phyloP scores from a whole-genome alignment of 64 coral and sea anemone species.

The Hydrozoanthus tunicans region DNA sequence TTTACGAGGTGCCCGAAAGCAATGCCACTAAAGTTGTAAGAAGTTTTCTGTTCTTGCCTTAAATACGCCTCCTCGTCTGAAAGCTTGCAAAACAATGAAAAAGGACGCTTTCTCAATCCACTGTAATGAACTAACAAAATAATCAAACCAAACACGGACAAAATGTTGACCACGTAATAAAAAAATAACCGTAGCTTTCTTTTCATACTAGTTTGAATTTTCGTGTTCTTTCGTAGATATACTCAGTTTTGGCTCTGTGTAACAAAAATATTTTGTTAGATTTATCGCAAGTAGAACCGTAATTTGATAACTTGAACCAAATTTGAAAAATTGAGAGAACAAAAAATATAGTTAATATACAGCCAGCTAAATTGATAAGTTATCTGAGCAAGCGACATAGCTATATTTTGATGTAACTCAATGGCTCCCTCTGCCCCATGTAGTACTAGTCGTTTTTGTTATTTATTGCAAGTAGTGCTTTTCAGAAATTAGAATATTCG shows the following conservation, averaged over 20 bases:
- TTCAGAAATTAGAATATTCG: too few species aligned
- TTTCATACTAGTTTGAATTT: not conserved
- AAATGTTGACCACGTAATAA: not conserved
- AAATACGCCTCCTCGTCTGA: not conserved
- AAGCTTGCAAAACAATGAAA: not conserved
- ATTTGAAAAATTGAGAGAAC: too few species aligned
- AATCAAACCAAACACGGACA: slow-evolving; percentile 8
- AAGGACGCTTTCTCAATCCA: not conserved
- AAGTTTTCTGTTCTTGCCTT: not conserved
- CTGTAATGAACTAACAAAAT: not conserved
- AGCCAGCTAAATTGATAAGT: too few species aligned
- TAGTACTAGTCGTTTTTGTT: too few species aligned
- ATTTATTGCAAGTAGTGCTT: too few species aligned
- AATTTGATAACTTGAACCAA: too few species aligned
- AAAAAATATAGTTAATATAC: too few species aligned
- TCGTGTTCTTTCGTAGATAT: not conserved
- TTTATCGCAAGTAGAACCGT: too few species aligned
- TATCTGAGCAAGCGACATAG: too few species aligned
- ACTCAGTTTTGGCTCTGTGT: not conserved
- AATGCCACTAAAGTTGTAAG: not conserved
- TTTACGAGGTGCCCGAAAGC: not conserved
- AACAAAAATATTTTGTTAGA: too few species aligned
- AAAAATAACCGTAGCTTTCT: slow-evolving; percentile 4
- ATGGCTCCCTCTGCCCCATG: too few species aligned
- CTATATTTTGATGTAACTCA: too few species aligned